Percentiles rank a stretch among this genome's conserved stretches.
phyloP scores from a whole-genome alignment of 2,888 invertebrate species.

The Crepidodera aurea region DNA sequence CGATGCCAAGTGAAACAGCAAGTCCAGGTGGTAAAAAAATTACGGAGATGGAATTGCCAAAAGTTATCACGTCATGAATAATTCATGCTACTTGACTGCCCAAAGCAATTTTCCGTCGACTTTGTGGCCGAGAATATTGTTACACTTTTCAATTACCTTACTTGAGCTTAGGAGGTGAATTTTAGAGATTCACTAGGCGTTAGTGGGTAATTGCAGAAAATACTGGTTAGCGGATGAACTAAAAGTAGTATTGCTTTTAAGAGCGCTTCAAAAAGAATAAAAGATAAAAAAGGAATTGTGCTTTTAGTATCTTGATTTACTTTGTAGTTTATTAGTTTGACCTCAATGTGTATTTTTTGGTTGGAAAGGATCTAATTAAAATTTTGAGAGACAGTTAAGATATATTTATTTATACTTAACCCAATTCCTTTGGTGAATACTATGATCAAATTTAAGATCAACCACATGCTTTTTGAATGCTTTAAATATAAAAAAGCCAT shows the following conservation, averaged over 20 bases:
- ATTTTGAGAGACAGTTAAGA: no score
- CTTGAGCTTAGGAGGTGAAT: neutral
- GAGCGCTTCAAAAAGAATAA: neutral
- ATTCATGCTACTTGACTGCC: slow-evolving; percentile 20
- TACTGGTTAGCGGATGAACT: neutral
- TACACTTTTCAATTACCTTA: slow-evolving; percentile 10
- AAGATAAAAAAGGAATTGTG: neutral
- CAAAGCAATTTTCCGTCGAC: slow-evolving; percentile 22
- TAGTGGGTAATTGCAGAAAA: slow-evolving; percentile 1
- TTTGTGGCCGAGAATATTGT: slow-evolving; percentile 19
- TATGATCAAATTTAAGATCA: no score
- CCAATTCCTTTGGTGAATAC: no score
- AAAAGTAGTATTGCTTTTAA: neutral
- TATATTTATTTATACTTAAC: no score
- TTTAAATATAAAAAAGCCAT: no score
- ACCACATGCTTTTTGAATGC: no score
- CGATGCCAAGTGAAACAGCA: slow-evolving; percentile 1
- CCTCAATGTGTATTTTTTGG: neutral
- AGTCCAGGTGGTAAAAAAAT: slow-evolving; percentile 20
- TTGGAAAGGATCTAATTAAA: no score
- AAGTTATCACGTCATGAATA: slow-evolving; percentile 26
- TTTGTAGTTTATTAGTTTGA: neutral
- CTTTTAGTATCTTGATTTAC: neutral
- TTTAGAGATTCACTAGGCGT: slow-evolving; percentile 3
- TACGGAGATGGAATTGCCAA: slow-evolving; percentile 10